Conservation (phyloP, 2,113 vertebrate genomes). For the Carassius carassius region DNA sequence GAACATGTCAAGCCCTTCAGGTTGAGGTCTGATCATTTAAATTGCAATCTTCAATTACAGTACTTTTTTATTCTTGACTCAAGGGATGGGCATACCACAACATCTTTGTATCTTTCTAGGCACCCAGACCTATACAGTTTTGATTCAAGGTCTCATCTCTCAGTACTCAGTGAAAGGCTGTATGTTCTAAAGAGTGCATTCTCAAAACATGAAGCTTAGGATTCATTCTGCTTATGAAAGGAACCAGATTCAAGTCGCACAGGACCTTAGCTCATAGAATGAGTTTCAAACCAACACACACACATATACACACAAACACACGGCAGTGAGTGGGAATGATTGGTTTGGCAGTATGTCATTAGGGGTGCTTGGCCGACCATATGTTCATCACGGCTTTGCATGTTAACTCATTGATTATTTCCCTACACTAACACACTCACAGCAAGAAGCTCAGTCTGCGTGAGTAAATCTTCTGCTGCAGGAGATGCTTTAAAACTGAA, state of each 20-base stretch:
- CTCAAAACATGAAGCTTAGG: background rate
- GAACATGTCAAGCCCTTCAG: background rate
- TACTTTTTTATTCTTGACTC: constrained; percentile 37
- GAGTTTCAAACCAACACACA: constrained; percentile 2
- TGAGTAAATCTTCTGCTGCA: constrained; percentile 33
- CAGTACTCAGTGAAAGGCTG: constrained; percentile 7
- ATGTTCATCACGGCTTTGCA: constrained; percentile 35
- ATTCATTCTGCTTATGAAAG: constrained; percentile 41
- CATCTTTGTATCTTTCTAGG: constrained; percentile 38
- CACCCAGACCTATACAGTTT: background rate
- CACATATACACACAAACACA: constrained; percentile 20
- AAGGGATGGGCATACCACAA: constrained; percentile 26
- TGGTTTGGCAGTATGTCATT: constrained; percentile 35
- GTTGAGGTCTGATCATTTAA: constrained; percentile 29
- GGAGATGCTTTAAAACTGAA: constrained; percentile 26
- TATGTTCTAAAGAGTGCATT: constrained; percentile 10
- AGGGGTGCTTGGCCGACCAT: constrained; percentile 29
- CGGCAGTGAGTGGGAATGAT: constrained; percentile 15
- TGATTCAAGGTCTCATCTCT: constrained; percentile 8
- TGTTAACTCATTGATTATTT: constrained; percentile 45
- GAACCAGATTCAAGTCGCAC: constrained; percentile 29
- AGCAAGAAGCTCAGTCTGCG: constrained; percentile 26
- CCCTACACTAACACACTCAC: constrained; percentile 1
- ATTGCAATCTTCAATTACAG: constrained; percentile 26
- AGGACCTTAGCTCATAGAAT: constrained; percentile 25